Evolutionary conservation across 2,888 invertebrate genomes (phyloP).

Genomic region (Allophyes oxyacanthae): DNA sequence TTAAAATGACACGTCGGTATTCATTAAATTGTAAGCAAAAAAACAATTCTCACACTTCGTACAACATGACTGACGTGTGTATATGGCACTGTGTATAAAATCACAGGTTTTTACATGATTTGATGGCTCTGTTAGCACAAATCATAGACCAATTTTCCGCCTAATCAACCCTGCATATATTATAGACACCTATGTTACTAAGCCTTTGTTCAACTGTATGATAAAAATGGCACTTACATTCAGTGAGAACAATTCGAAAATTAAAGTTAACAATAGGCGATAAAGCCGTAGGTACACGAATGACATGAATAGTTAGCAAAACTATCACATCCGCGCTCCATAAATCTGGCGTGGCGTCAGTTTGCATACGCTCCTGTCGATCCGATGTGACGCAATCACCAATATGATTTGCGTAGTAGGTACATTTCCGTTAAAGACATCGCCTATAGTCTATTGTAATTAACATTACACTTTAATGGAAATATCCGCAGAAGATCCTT

Average conservation of each 20-base stretch:
- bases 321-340: constrained; percentile 65
- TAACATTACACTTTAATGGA: constrained; percentile 32
- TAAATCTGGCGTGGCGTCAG: constrained; percentile 58
- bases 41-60: constrained; percentile 34
- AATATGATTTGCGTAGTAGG: constrained; percentile 64
- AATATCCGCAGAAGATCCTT: constrained; percentile 56
- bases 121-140: constrained; percentile 8
- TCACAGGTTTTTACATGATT: constrained; percentile 37
- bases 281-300: constrained; percentile 45
- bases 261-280: constrained; percentile 52
- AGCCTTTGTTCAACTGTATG: constrained; percentile 21
- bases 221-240: constrained; percentile 28
- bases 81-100: constrained; percentile 49
- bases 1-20: constrained; percentile 42
- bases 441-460: constrained; percentile 41
- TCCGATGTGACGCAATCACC: constrained; percentile 63
- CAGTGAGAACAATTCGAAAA: constrained; percentile 41
- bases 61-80: constrained; percentile 46
- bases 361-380: constrained; percentile 55
- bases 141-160: constrained; percentile 31
- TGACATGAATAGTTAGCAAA: constrained; percentile 59
- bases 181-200: constrained; percentile 28
- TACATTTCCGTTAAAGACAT: constrained; percentile 64
- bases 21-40: constrained; percentile 42
- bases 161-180: constrained; percentile 28